Evolutionary conservation across 2,113 vertebrate species (phyloP), one percentile per base, ranked within the genome.

Genomic region (Pavo muticus): DNA sequence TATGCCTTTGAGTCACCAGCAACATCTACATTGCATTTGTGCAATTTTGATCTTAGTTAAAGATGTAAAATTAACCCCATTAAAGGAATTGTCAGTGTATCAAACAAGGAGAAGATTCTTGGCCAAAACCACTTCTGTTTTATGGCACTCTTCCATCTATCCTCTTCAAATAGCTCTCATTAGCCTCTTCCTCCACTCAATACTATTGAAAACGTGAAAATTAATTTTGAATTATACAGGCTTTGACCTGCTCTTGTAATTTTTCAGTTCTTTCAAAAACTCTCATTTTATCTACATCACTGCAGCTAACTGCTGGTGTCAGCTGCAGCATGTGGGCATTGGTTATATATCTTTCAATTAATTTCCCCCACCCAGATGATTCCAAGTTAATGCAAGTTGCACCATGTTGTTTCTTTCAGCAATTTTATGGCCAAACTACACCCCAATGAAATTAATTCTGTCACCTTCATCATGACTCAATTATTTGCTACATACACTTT

Each of bases 161-260:
- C 3, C 35, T 91, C 87, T 91, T 88, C 87, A 92, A 94, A 95
- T 83, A 91, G 78, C 77, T 91, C 54, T 87, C 79, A 91, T 85
- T 54, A 79, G 39, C 10, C n/a, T 70, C 50, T 80, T 32, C 27
- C 50, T 90, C 44, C 50, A 40, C 25, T 81, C 61, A 90, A 93
- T 37, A 63, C 6, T 68, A 50, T 24, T 63, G 42, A 94, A 91
- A 92, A 59, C 50, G 85, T 37, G 39, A 91, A 90, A 88, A 91
- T 95, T 91, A 73, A 64, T 90, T 95, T 63, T 70, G 50, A 94
- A 92, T 90, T 85, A 73, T 32, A 39, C 5, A 47, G 27, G 29
- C 42, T 85, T 92, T 76, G 29, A 69, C 67, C 2, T 74, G 75
- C 21, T 35, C 45, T 87, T 92, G 82, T 70, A 65, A 67, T 87